Percentiles rank a stretch among this genome's conserved stretches.
Conservation (phyloP, 2,113 vertebrate species). For the Clarias batrachus region DNA sequence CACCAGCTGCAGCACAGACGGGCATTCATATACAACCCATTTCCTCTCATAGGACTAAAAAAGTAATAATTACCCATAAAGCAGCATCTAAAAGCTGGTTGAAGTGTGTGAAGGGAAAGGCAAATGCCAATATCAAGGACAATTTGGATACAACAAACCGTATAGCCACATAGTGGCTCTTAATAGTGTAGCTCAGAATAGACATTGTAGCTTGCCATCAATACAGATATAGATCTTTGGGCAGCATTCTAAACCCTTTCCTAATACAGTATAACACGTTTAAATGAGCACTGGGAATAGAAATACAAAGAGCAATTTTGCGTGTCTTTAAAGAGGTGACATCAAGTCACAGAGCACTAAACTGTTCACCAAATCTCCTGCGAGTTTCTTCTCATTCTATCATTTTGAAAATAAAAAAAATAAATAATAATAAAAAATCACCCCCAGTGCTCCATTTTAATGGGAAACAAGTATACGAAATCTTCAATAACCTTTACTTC, state of each 20-base stretch:
- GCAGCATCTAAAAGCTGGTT: constrained; percentile 9
- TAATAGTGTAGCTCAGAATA: not conserved
- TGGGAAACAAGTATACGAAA: not conserved
- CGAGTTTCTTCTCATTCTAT: not conserved
- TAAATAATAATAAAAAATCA: not conserved
- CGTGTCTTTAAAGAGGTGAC: constrained; percentile 1
- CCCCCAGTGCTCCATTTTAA: not conserved
- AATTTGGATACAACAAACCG: not conserved
- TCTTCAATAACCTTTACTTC: not conserved
- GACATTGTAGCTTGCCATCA: not conserved
- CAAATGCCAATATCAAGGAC: constrained; percentile 3
- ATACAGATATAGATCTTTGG: not conserved
- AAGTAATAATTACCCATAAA: constrained; percentile 32
- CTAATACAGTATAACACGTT: not conserved
- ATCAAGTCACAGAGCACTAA: not conserved
- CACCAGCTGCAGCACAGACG: constrained; percentile 59
- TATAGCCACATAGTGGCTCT: not conserved
- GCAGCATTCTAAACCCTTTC: not conserved
- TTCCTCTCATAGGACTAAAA: constrained; percentile 25
- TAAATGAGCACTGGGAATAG: constrained; percentile 10
- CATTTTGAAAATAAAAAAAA: not conserved
- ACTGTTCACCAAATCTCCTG: not conserved
- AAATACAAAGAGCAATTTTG: constrained; percentile 20
- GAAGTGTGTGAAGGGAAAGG: not conserved
- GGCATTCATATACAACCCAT: constrained; percentile 58